phyloP scores from a whole-genome alignment of 2,797 vertebrate genomes.

The Crocodylus rhombifer region DNA sequence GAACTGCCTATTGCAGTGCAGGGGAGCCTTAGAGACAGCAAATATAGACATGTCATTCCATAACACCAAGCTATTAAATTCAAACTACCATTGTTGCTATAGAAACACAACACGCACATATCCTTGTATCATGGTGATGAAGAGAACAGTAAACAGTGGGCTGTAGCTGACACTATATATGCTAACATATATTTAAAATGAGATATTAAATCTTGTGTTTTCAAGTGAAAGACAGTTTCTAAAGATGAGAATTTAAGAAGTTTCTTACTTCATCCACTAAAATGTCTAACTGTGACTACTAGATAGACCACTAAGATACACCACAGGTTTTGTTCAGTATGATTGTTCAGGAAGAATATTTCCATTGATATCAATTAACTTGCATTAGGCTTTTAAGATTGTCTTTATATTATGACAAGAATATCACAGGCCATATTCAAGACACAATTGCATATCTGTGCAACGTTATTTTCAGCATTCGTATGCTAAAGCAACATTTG shows the following conservation, averaged over 20 bases:
- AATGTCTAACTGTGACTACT: too few relatives aligned
- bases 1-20: neutral
- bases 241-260: too few relatives aligned
- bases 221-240: too few relatives aligned
- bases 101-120: accelerated
- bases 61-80: neutral
- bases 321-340: too few relatives aligned
- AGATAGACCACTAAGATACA: too few relatives aligned
- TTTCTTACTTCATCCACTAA: too few relatives aligned
- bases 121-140: neutral
- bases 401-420: neutral
- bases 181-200: too few relatives aligned
- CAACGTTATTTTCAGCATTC: neutral
- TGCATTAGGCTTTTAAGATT: neutral
- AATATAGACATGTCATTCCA: neutral
- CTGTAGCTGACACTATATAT: too few relatives aligned
- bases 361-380: neutral
- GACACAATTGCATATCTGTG: neutral
- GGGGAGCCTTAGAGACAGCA: neutral
- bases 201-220: too few relatives aligned
- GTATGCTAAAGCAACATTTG: too few relatives aligned
- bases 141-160: neutral
- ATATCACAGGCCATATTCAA: neutral
- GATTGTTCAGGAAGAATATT: too few relatives aligned
- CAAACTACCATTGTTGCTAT: neutral